phyloP scores from a whole-genome alignment of 2,888 invertebrate genomes.

The Epinotia nisella region DNA sequence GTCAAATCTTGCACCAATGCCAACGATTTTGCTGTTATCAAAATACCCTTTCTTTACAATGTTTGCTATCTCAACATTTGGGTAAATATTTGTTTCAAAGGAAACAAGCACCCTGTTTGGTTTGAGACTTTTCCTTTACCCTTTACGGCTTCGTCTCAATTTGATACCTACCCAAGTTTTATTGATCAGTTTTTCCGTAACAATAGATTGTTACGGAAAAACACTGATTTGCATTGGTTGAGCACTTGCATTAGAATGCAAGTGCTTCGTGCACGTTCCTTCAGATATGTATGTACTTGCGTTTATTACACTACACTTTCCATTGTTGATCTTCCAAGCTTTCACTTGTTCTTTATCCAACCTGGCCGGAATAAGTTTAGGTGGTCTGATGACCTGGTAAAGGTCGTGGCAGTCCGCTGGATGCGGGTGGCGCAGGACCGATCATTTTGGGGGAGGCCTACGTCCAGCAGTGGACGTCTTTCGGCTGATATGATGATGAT shows the following conservation, averaged over 20 bases:
- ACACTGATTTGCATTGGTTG: no score
- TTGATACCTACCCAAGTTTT: slow-evolving; percentile 42
- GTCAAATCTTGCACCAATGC: not conserved
- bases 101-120: slow-evolving; percentile 39
- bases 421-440: no score
- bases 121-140: slow-evolving; percentile 38
- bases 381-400: no score
- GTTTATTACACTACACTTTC: not conserved
- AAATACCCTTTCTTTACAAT: slow-evolving; percentile 3
- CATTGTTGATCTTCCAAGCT: not conserved
- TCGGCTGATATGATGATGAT: no score
- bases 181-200: slow-evolving; percentile 32
- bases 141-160: slow-evolving; percentile 41
- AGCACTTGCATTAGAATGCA: no score
- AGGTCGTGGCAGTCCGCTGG: no score
- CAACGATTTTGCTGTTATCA: not conserved
- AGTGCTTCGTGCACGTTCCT: slow-evolving; percentile 2
- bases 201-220: no score
- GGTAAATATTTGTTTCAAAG: slow-evolving; percentile 39
- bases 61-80: slow-evolving; percentile 37
- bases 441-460: no score
- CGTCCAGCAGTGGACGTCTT: no score
- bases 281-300: not conserved
- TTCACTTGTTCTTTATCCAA: no score
- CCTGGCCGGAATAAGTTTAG: no score